Percentiles rank a stretch among this genome's conserved stretches.
Conservation (phyloP, 2,888 invertebrate species). For the Dasypolia templi region DNA sequence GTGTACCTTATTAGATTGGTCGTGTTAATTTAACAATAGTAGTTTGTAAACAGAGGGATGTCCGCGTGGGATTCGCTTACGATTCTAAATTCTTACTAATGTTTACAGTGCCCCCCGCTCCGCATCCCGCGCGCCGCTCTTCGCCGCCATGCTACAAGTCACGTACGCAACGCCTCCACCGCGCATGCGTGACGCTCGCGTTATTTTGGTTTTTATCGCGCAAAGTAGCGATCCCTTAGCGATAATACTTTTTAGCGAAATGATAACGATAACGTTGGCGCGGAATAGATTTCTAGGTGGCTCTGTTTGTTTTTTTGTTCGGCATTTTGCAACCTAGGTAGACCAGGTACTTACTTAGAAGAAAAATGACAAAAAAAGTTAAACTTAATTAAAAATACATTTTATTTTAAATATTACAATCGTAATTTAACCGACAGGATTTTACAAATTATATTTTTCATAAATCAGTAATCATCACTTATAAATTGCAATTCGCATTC, state of each 20-base stretch:
- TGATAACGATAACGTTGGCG: conserved; percentile 68
- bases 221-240: conserved; percentile 72
- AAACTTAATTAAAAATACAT: not conserved
- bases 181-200: conserved; percentile 83
- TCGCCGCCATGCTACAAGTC: conserved; percentile 85
- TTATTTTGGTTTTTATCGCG: conserved; percentile 83
- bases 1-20: conserved; percentile 63
- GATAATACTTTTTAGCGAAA: conserved; percentile 93
- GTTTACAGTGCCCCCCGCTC: conserved; percentile 77
- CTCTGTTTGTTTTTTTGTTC: not conserved
- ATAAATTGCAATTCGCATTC: conserved; percentile 3
- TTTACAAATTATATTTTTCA: not conserved
- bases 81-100: conserved; percentile 72
- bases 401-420: not conserved
- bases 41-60: conserved; percentile 80
- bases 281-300: conserved; percentile 39
- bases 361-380: not conserved
- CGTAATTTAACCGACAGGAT: not conserved
- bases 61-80: conserved; percentile 78
- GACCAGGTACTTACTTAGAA: not conserved
- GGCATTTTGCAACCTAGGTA: not conserved
- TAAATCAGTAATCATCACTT: not conserved
- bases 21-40: conserved; percentile 62
- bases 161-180: conserved; percentile 83
- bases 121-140: conserved; percentile 70